Evolutionary conservation across 1,140 invertebrate genomes (phyloP).

Genomic region (Euglossa dilemma): DNA sequence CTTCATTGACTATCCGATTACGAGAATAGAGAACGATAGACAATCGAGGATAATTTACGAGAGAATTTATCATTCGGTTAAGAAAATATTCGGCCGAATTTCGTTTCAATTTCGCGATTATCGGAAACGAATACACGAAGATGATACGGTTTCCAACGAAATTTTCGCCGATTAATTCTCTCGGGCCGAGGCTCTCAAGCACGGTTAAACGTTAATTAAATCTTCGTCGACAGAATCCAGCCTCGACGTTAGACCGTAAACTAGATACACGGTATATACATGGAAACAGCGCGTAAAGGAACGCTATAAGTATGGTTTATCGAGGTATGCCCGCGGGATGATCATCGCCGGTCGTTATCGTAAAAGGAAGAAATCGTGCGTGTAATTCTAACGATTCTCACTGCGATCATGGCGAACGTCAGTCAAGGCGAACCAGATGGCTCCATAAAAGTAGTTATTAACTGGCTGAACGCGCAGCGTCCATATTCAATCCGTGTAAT

Average conservation of each 20-base stretch:
- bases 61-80: no score
- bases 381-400: conserved; percentile 38
- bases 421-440: conserved; percentile 23
- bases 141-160: not conserved
- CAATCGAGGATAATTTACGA: no score
- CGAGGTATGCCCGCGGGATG: not conserved
- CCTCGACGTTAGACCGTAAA: not conserved
- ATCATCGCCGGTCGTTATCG: conserved; percentile 17
- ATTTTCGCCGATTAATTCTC: not conserved
- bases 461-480: not conserved
- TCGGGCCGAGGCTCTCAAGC: not conserved
- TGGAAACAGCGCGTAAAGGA: not conserved
- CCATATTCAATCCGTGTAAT: not conserved
- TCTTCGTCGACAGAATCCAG: not conserved
- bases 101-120: no score
- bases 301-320: not conserved
- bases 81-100: no score
- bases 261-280: not conserved
- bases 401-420: conserved; percentile 21
- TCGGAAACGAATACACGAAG: not conserved
- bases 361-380: conserved; percentile 39
- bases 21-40: not conserved
- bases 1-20: not conserved
- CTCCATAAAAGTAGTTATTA: conserved; percentile 38
- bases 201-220: not conserved